Base-by-base conservation (phyloP, 2,888 invertebrate species). In the Odontomyia ornata region DNA sequence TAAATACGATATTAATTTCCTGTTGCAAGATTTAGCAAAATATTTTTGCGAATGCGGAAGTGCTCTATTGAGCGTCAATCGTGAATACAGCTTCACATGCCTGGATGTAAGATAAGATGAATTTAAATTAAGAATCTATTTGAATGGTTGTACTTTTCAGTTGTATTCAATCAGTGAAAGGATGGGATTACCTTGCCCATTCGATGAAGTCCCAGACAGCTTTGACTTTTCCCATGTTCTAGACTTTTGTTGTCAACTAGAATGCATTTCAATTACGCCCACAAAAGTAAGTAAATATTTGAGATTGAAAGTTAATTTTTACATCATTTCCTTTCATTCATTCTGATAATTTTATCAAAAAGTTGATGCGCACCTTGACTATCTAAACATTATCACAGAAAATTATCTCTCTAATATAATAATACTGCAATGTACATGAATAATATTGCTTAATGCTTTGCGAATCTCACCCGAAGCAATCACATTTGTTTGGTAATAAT, bases 201-300 rank as follows among this genome's bases (percentile, higher is more conserved):
- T 91, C 1, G 89, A 91, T 77, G 95, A 95, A 83, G 91, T 92
- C 79, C 89, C 90, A 27, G 94, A 95, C 82, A 92, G 92, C 85
- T 94, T 92, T 82, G 97, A 98, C 87, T 93, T 98, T 82, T 95
- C 96, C 80, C 96, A 97, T 83, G 92, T 97, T 0, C 85, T 98
- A 75, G 98, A 98, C 86, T 95, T 96, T 83, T 94, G 93, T 84
- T 92, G 92, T 0, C 93, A 95, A 83, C 87, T 97, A 28, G 90
- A 90, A 23, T 89, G 89, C 0, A 80, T 86, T 18, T 82, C 83
- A 56, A 83, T 86, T 76, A 86, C 88, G 0, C 86, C 86, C 1
- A 82, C 85, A 0, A 86, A 85, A 77, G 83, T 82, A 80, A 60
- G 60, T 60, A n/a, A n/a, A n/a, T 15, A 36, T 36, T 36, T 3